Base-by-base conservation (phyloP, 2,113 vertebrate species). In the Rhineura floridana region DNA sequence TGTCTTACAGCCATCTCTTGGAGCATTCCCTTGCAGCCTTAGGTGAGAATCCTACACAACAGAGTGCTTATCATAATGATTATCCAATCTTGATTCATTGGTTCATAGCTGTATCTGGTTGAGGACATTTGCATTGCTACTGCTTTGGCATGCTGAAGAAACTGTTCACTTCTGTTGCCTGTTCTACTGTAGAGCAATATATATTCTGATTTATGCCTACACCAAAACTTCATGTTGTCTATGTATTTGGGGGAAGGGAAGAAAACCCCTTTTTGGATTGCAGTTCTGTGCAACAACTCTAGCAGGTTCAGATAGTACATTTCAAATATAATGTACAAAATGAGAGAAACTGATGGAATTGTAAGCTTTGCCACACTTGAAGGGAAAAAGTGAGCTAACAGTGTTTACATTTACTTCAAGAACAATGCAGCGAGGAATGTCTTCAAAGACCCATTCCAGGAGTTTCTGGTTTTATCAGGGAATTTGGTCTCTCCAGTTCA, bases 401-500 rank as follows among this genome's bases (percentile, higher is more conserved):
- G 90, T 90, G 87, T 92, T 92, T 91, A 91, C 94, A 88, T 93
- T 92, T 95, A 93, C 95, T 95, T 94, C 94, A 90, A 92, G 89
- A 94, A 95, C 91, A 94, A 94, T 95, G 96, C 96, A 96, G 95
- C 78, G 91, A 97, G 93, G 96, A 95, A 95, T 95, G 94, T 93
- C 94, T 95, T 97, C 95, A 95, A 96, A 96, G 92, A 94, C 88
- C 88, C 90, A 80, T 97, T 97, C 96, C 95, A 96, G 96, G 94
- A 95, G 95, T 97, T 96, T 96, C 84, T 42, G 94, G 95, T 94
- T 97, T 97, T 97, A 97, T 97, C 96, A 95, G 95, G 87, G 96
- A 95, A 96, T 97, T 97, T 94, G 92, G 96, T 97, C 96, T 97
- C 96, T 96, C 91, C 94, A 96, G 96, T 97, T 97, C 96, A 96